Conservation (phyloP, 2,797 vertebrate species). For the Notolepis coatsorum region DNA sequence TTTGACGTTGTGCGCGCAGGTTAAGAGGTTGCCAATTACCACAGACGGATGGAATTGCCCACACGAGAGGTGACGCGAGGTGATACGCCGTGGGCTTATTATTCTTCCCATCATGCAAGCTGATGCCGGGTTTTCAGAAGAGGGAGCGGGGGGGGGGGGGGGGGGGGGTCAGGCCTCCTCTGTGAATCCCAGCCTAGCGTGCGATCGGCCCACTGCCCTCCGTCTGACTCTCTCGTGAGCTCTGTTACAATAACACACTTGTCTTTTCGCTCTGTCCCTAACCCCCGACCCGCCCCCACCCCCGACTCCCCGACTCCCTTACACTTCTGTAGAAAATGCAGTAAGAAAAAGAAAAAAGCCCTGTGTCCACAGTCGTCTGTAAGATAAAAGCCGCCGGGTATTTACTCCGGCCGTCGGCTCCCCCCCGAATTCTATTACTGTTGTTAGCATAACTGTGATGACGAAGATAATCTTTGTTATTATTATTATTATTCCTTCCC, state of each 20-base stretch:
- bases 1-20: conserved; percentile 15
- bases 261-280: conserved; percentile 67
- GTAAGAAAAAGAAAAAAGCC: conserved; percentile 37
- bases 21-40: conserved; percentile 34
- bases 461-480: conserved; percentile 75
- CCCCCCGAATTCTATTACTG: conserved; percentile 62
- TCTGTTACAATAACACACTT: conserved; percentile 82
- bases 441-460: conserved; percentile 78
- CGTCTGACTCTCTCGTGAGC: conserved; percentile 79
- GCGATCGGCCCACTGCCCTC: conserved; percentile 80
- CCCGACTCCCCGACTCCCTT: conserved; percentile 35
- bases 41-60: conserved; percentile 40
- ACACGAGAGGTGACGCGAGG: conserved; percentile 56
- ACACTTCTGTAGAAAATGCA: conserved; percentile 57
- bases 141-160: conserved; percentile 36
- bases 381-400: conserved; percentile 65
- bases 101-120: conserved; percentile 43
- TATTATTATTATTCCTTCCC: conserved; percentile 68
- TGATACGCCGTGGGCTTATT: conserved; percentile 49
- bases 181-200: conserved; percentile 75
- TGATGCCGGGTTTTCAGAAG: conserved; percentile 9
- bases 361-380: conserved; percentile 41
- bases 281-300: conserved; percentile 48
- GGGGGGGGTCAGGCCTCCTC: conserved; percentile 42
- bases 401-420: conserved; percentile 55